Conservation (phyloP, 2,888 invertebrate species). For the Melieria crassipennis region DNA sequence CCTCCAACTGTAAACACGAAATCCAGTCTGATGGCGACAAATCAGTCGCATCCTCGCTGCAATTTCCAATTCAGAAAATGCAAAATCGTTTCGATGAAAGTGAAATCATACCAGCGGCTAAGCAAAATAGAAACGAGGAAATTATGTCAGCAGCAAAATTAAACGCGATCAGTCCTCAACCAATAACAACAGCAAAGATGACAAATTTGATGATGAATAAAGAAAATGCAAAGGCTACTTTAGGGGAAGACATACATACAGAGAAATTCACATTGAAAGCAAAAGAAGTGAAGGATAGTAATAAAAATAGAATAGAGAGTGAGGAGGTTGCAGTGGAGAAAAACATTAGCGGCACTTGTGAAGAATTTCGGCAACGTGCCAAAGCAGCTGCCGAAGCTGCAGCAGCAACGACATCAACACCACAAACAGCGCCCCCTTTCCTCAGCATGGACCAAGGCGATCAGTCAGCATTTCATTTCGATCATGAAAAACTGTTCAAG, state of each 20-base stretch:
- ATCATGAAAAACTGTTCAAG: constrained; percentile 64
- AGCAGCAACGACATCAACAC: constrained; percentile 38
- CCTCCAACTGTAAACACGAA: constrained; percentile 54
- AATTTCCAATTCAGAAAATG: constrained; percentile 14
- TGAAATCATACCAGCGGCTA: not conserved
- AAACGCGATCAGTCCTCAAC: constrained; percentile 48
- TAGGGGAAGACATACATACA: constrained; percentile 17
- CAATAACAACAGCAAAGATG: constrained; percentile 29
- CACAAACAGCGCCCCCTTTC: constrained; percentile 42
- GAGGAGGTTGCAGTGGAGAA: constrained; percentile 31
- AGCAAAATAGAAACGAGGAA: constrained; percentile 35
- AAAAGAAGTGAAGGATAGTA: constrained; percentile 27
- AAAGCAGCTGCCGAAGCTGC: constrained; percentile 55
- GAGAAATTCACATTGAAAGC: constrained; percentile 12
- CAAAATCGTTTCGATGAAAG: constrained; percentile 11
- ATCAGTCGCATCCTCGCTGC: constrained; percentile 30
- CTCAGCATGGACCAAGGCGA: constrained; percentile 36
- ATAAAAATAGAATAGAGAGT: constrained; percentile 43
- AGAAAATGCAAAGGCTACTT: constrained; percentile 11
- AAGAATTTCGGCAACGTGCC: constrained; percentile 65
- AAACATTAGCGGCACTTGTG: constrained; percentile 48
- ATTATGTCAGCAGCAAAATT: constrained; percentile 65
- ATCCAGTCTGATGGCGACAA: constrained; percentile 48
- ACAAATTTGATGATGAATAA: constrained; percentile 21
- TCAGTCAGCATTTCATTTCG: constrained; percentile 47